Base-by-base conservation (phyloP, 2,888 invertebrate genomes). In the Calameuta idolon region DNA sequence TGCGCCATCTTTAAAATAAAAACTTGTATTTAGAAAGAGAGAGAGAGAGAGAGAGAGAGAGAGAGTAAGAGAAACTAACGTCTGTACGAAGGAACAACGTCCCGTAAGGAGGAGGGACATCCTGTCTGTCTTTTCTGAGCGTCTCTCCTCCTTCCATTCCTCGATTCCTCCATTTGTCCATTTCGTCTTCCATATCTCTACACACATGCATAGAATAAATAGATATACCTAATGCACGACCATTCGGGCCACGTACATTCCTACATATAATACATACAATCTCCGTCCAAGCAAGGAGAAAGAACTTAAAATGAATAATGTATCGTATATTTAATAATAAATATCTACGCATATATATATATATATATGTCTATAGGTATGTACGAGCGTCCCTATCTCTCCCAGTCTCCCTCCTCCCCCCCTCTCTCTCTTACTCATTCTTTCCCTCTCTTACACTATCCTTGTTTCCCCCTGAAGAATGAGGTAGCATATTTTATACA, bases 301-400 rank as follows among this genome's bases (percentile, higher is more conserved):
- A 90, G 90, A 91, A 89, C 89, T 91, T 89, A 88, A 90, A 91
- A 91, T 91, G 91, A 91, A 91, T 91, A 91, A 91, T 91, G 91
- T 91, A 91, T 91, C 90, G 91, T 91, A 91, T 91, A 91, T 90
- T 90, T 91, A 91, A 91, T 91, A 89, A 87, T 86, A 90, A 88
- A 89, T 87, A 87, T 79, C 79, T 78, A 81, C 78, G 77, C 81
- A 81, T 74, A 69, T 69, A 69, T 73, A 79, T 78, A 76, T 74
- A 69, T 40, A 75, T 77, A 75, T 83, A 79, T 78, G 81, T 75
- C 12, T 12, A 35, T 12, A 35, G 0, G 1, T 35, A 78, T 79
- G 40, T 69, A 69, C 77, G 69, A 74, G 80, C 79, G 78, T 75
- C 77, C 71, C 75, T 76, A 30, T 55, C 55, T 55, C 55, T 55